Base-by-base conservation (phyloP, 2,888 invertebrate genomes). In the Andrena hattorfiana region DNA sequence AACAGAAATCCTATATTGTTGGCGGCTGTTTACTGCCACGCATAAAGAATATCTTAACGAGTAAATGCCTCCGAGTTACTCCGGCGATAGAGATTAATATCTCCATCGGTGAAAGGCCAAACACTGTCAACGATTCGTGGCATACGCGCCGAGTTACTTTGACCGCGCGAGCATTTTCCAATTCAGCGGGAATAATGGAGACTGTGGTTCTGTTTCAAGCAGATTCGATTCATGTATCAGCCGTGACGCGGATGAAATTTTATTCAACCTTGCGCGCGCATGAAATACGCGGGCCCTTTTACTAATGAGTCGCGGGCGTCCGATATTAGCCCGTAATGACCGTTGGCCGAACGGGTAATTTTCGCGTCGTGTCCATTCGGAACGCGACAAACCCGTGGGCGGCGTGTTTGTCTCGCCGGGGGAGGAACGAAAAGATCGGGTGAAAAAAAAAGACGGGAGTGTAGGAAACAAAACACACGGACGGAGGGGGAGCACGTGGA, bases 271-370 rank as follows among this genome's bases (percentile, higher is more conserved):
- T 54, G 76, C 23, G 20, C 62, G 54, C 42, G 68, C 68, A 54
- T 54, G 63, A 78, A 76, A 63, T 63, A 48, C 68, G 32, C 59
- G 23, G 10, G 13, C 35, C 76, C 59, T 64, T 77, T 64, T 64
- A 69, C 69, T 69, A 77, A 70, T 60, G 77, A 77, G 77, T 66
- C 23, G 42, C 49, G 35, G 4, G 23, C 59, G 42, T 35, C 59
- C 56, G 42, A 77, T 77, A 64, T 66, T 70, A 51, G n/a, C 59
- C 49, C 6, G 64, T 42, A 60, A 70, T 77, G 59, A 64, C 32
- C 23, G 64, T 77, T 66, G 49, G 68, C 64, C 69, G 23, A 69
- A 59, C 69, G 23, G 70, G 64, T 66, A 64, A 70, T 79, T 77
- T 69, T 13, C n/a, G 42, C 73, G 23, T 73, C 64, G 8, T 10